Conservation (phyloP, 1,140 invertebrate genomes). For the Heliconius congener region DNA sequence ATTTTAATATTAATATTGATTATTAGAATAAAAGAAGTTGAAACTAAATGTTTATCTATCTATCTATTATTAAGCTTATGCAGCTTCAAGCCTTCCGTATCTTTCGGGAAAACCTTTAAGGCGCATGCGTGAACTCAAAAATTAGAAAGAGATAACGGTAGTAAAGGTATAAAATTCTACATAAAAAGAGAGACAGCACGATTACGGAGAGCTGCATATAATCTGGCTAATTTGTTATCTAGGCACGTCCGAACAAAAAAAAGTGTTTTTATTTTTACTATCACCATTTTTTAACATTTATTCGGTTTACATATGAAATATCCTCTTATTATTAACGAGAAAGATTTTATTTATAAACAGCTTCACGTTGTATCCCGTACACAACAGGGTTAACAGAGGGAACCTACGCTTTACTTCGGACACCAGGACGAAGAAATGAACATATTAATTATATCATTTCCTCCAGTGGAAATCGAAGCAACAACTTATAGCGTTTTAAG, state of each 20-base stretch:
- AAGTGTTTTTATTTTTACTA: constrained; percentile 1
- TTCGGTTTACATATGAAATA: not conserved
- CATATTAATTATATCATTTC: too few species aligned
- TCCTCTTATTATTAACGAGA: not conserved
- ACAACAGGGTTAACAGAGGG: too few species aligned
- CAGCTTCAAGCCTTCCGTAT: constrained; percentile 65
- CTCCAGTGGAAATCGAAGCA: too few species aligned
- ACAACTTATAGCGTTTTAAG: too few species aligned
- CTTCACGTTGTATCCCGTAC: not conserved
- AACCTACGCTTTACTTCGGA: too few species aligned
- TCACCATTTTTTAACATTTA: constrained; percentile 4
- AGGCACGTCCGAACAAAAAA: constrained; percentile 66
- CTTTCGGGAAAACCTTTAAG: constrained; percentile 62
- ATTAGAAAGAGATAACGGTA: constrained; percentile 51
- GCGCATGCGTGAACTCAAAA: constrained; percentile 70
- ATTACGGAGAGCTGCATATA: constrained; percentile 59
- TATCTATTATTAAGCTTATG: constrained; percentile 42
- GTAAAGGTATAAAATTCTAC: not conserved
- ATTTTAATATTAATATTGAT: not conserved
- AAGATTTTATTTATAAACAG: not conserved
- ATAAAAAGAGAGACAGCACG: constrained; percentile 48
- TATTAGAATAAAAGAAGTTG: too few species aligned
- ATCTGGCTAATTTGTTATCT: constrained; percentile 72
- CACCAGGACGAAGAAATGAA: too few species aligned
- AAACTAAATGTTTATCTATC: not conserved